Conservation (phyloP, 1,140 invertebrate species). For the Ylistrum balloti region DNA sequence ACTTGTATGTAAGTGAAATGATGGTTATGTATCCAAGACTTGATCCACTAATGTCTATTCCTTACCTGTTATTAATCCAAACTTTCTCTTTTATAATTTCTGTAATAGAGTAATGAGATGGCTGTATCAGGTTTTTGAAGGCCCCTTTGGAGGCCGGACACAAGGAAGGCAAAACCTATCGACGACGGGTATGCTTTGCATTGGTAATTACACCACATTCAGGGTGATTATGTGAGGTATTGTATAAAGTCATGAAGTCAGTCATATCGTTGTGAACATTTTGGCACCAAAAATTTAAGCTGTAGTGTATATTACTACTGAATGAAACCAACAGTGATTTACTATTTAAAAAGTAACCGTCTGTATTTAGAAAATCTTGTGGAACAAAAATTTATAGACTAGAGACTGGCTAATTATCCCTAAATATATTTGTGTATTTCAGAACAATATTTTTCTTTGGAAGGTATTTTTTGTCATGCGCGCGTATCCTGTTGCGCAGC, state of each 20-base stretch:
- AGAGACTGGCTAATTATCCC: not conserved
- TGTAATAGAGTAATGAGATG: conserved; percentile 56
- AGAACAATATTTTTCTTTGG: conserved; percentile 19
- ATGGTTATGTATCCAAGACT: not conserved
- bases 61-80: conserved; percentile 53
- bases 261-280: not conserved
- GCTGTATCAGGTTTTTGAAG: conserved; percentile 44
- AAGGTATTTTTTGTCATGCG: conserved; percentile 15
- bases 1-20: not conserved
- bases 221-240: conserved; percentile 45
- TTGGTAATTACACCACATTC: conserved; percentile 50
- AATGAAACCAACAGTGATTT: not conserved
- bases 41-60: conserved; percentile 22
- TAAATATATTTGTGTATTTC: conserved; percentile 19
- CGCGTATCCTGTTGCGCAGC: conserved; percentile 23
- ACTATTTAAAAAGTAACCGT: not conserved
- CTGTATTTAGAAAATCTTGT: not conserved
- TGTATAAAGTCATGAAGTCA: conserved; percentile 43
- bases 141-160: conserved; percentile 44
- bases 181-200: conserved; percentile 46
- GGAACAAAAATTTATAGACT: not conserved
- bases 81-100: conserved; percentile 64
- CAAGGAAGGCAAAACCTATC: conserved; percentile 43
- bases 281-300: not conserved
- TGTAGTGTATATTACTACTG: conserved; percentile 18